Conservation (phyloP, 2,113 vertebrate genomes). For the Ceyx cyanopectus region DNA sequence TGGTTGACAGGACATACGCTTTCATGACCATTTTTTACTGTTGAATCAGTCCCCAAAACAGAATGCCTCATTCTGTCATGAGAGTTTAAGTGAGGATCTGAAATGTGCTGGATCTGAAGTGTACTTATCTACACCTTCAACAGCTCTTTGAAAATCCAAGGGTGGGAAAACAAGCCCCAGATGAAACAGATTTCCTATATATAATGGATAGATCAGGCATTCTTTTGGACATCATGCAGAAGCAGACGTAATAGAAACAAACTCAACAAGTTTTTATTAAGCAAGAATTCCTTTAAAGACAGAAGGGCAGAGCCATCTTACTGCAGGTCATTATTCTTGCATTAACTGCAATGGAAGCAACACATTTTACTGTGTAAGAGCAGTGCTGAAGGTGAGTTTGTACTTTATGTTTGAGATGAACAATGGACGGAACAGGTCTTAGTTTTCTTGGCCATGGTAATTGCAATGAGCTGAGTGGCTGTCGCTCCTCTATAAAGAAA, state of each 20-base stretch:
- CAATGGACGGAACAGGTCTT: not conserved
- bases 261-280: not conserved
- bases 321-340: not conserved
- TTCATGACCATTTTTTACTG: not conserved
- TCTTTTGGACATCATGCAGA: not conserved
- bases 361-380: not conserved
- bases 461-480: not conserved
- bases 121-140: not conserved
- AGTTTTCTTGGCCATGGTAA: not conserved
- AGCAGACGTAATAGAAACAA: not conserved
- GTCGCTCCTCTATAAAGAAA: not conserved
- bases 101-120: not conserved
- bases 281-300: not conserved
- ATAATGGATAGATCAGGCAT: not conserved
- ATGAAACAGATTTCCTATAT: not conserved
- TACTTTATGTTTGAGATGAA: not conserved
- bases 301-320: not conserved
- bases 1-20: not conserved
- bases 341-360: not conserved
- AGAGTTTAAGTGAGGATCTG: not conserved
- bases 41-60: fast-evolving
- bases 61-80: not conserved
- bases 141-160: not conserved
- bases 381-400: not conserved
- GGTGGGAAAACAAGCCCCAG: not conserved